Base-by-base conservation (phyloP, 2,888 invertebrate species). In the Allacma fusca region DNA sequence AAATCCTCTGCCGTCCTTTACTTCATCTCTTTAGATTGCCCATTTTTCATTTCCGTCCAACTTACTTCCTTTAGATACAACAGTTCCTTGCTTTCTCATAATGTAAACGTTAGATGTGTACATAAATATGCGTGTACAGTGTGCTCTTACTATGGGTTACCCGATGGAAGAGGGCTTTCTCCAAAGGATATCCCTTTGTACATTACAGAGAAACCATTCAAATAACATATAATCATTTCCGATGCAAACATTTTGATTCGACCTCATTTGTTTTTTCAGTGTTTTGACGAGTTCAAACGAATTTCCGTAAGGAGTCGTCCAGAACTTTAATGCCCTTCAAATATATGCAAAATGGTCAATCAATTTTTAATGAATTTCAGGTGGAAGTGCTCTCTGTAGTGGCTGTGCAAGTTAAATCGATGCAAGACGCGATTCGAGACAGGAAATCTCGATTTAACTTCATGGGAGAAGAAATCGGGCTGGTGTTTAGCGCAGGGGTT, bases 381-480 rank as follows among this genome's bases (percentile, higher is more conserved):
- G 97, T 98, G 1, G 98, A 98, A 88, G 98, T 98, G 1, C 88
- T 98, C 68, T 98, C 97, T 21, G 98, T 98, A 0, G 97, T 83
- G 0, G 97, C 97, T 0, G 97, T 97, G 0, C 98, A 98, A 89
- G 77, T 80, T 12, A 82, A 78, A 77, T 80, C 78, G 43, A 85
- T 79, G 59, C 80, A 89, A 86, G 90, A 90, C 85, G 90, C 90
- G 44, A 89, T 90, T 81, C 91, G 95, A 82, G 94, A 95, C 85
- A 94, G 94, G 86, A 97, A 96, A 87, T 88, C 90, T 7, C 90
- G 89, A 72, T 97, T 98, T 84, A 95, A 96, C 87, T 97, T 98
- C 86, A 94, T 97, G 93, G 97, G 97, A 0, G 97, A 98, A 88
- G 92, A 90, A 75, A 97, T 98, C 84, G 90, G 90, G 0, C 87